These are phyloP conservation scores for Rhinogobius similis DNA, from an alignment of 2,113 vertebrate species.

Conservation along the genomic window DNA sequence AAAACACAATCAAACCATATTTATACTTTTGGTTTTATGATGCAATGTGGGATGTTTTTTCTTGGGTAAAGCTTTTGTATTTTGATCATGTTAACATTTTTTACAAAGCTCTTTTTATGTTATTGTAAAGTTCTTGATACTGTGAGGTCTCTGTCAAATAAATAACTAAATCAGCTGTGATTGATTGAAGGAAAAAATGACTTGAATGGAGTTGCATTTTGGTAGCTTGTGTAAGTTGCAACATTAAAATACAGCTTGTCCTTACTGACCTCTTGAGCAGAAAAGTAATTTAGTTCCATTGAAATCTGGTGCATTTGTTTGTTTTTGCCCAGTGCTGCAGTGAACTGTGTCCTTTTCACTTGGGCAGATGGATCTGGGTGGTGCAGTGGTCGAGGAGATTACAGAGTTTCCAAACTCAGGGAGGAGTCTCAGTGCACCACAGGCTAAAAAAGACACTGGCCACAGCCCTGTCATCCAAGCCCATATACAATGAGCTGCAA, in stretches of 20 bases:
- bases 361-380: conserved; percentile 62
- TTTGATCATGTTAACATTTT: too few species aligned
- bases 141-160: too few species aligned
- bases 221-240: too few species aligned
- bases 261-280: conserved; percentile 16
- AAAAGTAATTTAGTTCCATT: too few species aligned
- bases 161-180: too few species aligned
- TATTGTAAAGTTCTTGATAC: too few species aligned
- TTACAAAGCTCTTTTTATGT: too few species aligned
- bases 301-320: not conserved
- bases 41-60: not conserved
- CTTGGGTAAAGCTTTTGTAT: too few species aligned
- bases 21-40: too few species aligned
- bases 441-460: conserved; percentile 62
- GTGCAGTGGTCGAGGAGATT: conserved; percentile 63
- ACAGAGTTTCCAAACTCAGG: conserved; percentile 59
- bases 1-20: too few species aligned
- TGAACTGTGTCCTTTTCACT: conserved; percentile 38
- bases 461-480: conserved; percentile 60
- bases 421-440: conserved; percentile 59
- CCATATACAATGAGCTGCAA: conserved; percentile 15
- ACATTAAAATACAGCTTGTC: not conserved
- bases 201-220: too few species aligned
- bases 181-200: too few species aligned
- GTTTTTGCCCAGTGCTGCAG: conserved; percentile 33